phyloP scores from a whole-genome alignment of 1,140 invertebrate genomes.

The Leptinotarsa undecemlineata region DNA sequence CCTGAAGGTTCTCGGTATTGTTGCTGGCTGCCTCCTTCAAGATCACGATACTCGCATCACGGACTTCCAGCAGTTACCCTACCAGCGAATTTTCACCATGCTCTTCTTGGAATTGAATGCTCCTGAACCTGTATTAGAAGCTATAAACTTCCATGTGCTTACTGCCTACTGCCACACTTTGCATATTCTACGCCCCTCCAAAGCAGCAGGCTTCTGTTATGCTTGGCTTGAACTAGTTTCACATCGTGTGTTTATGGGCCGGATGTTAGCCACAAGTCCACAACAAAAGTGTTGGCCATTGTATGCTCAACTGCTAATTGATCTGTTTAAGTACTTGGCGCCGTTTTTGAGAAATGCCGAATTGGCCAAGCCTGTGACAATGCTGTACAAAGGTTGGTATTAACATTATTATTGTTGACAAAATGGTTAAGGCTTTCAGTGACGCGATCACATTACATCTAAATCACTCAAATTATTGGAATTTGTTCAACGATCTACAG shows the following conservation, averaged over 20 bases:
- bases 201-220: constrained; percentile 95
- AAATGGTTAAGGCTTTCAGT: no score
- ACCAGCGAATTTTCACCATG: constrained; percentile 96
- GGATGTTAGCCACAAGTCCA: constrained; percentile 87
- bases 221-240: constrained; percentile 98
- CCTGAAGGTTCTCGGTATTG: constrained; percentile 79
- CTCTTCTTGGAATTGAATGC: constrained; percentile 95
- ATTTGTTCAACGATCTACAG: no score
- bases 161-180: constrained; percentile 91
- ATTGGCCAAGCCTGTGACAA: constrained; percentile 87
- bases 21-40: constrained; percentile 90
- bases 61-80: constrained; percentile 96
- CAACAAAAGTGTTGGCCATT: constrained; percentile 85
- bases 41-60: constrained; percentile 87
- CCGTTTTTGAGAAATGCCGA: constrained; percentile 97
- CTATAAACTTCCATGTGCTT: constrained; percentile 87
- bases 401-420: neutral
- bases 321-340: constrained; percentile 94
- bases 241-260: constrained; percentile 93
- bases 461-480: no score
- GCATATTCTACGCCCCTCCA: constrained; percentile 89
- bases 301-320: constrained; percentile 90
- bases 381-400: constrained; percentile 81
- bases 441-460: no score
- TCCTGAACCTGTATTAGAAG: constrained; percentile 89